These are phyloP conservation scores for Ormia ochracea DNA, from an alignment of 2,888 invertebrate genomes.

Conservation along the genomic window DNA sequence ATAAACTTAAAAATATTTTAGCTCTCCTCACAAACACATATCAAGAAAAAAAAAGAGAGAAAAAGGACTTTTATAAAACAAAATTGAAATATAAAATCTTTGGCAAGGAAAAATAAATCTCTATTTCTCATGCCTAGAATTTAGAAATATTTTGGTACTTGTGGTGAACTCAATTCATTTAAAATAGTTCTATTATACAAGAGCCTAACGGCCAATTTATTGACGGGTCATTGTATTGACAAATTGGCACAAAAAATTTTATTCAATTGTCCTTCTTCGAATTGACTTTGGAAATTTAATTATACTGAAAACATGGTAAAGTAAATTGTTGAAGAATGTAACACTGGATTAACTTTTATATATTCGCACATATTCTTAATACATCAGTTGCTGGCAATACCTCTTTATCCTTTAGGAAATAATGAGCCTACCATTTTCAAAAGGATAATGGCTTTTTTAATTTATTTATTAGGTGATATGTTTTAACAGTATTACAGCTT, in stretches of 20 bases:
- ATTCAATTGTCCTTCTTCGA: constrained; percentile 59
- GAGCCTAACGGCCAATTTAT: constrained; percentile 67
- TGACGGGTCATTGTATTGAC: constrained; percentile 65
- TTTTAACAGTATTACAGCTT: no score
- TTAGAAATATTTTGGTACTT: constrained; percentile 36
- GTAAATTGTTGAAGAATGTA: neutral
- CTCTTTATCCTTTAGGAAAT: no score
- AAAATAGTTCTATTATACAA: constrained; percentile 14
- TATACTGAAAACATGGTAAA: neutral
- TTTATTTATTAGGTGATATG: no score
- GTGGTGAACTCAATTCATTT: constrained; percentile 9
- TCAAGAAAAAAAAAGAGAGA: neutral
- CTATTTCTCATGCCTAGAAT: constrained; percentile 42
- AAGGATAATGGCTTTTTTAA: no score
- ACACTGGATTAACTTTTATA: neutral
- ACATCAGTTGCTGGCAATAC: no score
- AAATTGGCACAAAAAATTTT: constrained; percentile 23
- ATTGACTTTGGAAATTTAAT: constrained; percentile 43
- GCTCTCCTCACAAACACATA: constrained; percentile 12
- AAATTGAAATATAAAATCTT: constrained; percentile 48
- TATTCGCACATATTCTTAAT: neutral
- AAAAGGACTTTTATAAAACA: neutral
- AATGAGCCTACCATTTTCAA: no score
- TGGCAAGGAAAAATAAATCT: neutral
- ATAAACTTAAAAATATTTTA: constrained; percentile 44